Evolutionary conservation across 2,888 invertebrate species (phyloP).

Genomic region (Leptopilina syphax): DNA sequence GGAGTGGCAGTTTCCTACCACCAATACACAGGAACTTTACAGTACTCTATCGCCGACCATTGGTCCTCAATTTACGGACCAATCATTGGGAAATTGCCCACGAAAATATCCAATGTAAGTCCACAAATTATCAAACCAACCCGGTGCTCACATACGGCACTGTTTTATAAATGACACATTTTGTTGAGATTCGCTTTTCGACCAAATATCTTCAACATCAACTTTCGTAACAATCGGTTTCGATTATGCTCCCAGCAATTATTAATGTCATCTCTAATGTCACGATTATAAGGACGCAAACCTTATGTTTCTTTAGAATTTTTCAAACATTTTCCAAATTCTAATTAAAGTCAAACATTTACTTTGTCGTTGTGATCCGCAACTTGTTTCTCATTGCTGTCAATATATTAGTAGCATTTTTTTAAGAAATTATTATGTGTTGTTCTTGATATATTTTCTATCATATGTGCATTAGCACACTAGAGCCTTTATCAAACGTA

Average conservation of each 20-base stretch:
- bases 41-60: slow-evolving; percentile 85
- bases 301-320: not conserved
- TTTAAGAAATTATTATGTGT: no score
- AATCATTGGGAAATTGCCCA: slow-evolving; percentile 91
- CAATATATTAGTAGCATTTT: no score
- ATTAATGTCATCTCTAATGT: slow-evolving; percentile 52
- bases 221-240: slow-evolving; percentile 44
- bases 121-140: slow-evolving; percentile 82
- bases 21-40: slow-evolving; percentile 85
- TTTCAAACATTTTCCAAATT: not conserved
- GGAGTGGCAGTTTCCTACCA: slow-evolving; percentile 79
- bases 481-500: no score
- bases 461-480: no score
- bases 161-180: slow-evolving; percentile 42
- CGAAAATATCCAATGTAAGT: slow-evolving; percentile 87
- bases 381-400: no score
- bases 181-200: slow-evolving; percentile 30
- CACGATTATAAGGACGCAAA: not conserved
- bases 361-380: no score
- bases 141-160: slow-evolving; percentile 48
- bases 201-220: not conserved
- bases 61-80: slow-evolving; percentile 92
- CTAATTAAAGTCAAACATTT: not conserved
- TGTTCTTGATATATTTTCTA: no score
- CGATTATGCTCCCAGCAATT: slow-evolving; percentile 72